A percentile compares a stretch with the other conserved stretches of the same genome.
Conservation (phyloP, 1,140 invertebrate species). For the Hesperophylax magnus region DNA sequence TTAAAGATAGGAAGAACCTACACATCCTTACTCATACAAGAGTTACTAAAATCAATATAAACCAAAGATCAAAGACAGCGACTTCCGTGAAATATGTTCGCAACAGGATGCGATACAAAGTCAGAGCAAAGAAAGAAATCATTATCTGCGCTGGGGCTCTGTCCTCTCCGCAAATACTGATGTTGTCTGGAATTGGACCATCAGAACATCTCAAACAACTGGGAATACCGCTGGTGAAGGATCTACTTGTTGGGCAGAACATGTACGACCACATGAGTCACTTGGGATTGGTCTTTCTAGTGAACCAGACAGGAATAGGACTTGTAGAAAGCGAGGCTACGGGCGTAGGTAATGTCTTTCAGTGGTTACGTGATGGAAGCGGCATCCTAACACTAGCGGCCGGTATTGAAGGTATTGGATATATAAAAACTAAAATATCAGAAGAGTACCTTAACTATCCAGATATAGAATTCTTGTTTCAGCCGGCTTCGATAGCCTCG, state of each 20-base stretch:
- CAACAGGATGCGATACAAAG: constrained; percentile 61
- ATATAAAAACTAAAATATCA: constrained; percentile 73
- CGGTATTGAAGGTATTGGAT: constrained; percentile 71
- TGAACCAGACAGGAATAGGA: constrained; percentile 66
- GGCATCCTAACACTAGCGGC: constrained; percentile 69
- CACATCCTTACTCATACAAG: constrained; percentile 72
- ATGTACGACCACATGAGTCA: constrained; percentile 81
- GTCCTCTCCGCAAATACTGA: constrained; percentile 81
- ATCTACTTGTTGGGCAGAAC: constrained; percentile 76
- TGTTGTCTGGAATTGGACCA: constrained; percentile 82
- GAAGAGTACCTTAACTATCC: constrained; percentile 71
- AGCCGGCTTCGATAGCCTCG: constrained; percentile 70
- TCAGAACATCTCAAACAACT: constrained; percentile 72
- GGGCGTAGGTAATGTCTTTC: constrained; percentile 63
- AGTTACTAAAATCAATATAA: constrained; percentile 76
- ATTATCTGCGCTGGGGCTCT: constrained; percentile 78
- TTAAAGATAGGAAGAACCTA: constrained; percentile 76
- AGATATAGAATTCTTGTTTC: constrained; percentile 77
- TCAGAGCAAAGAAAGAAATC: constrained; percentile 73
- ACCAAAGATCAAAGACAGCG: constrained; percentile 73
- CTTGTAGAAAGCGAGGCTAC: constrained; percentile 62
- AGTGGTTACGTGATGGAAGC: constrained; percentile 65
- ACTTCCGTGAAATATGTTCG: constrained; percentile 76
- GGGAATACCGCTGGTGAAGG: constrained; percentile 73
- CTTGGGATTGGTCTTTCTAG: constrained; percentile 74